Evolutionary conservation across 2,113 vertebrate species (phyloP).

Genomic region (Bettongia penicillata): DNA sequence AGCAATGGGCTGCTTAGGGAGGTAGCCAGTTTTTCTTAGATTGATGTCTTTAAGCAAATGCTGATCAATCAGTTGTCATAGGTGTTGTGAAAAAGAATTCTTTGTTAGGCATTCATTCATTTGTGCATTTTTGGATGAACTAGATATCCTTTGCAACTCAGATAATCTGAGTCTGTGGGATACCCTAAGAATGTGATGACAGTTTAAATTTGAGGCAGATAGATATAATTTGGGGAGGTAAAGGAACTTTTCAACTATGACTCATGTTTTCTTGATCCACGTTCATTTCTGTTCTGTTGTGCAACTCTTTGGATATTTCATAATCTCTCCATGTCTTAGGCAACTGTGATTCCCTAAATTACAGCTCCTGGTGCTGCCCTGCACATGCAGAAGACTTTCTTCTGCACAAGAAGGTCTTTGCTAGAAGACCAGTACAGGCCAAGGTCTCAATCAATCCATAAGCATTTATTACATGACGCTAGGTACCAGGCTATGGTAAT

Average conservation of each 20-base stretch:
- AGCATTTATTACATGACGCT: neutral
- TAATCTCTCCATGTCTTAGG: neutral
- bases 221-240: neutral
- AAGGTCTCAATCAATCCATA: neutral
- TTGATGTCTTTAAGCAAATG: too few species aligned
- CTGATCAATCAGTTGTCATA: too few species aligned
- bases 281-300: neutral
- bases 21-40: too few species aligned
- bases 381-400: neutral
- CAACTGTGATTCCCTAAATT: neutral
- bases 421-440: neutral
- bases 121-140: neutral
- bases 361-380: neutral
- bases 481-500: neutral
- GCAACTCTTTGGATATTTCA: too few species aligned
- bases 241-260: slow-evolving; percentile 39
- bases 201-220: neutral
- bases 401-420: neutral
- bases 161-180: neutral
- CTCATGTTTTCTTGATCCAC: slow-evolving; percentile 52
- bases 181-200: neutral
- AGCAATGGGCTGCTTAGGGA: too few species aligned
- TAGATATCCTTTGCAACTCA: neutral
- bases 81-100: too few species aligned
- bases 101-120: neutral